Evolutionary conservation across 2,888 invertebrate genomes (phyloP), one percentile per base, ranked within the genome.

Genomic region (Coecobrya sp.): DNA sequence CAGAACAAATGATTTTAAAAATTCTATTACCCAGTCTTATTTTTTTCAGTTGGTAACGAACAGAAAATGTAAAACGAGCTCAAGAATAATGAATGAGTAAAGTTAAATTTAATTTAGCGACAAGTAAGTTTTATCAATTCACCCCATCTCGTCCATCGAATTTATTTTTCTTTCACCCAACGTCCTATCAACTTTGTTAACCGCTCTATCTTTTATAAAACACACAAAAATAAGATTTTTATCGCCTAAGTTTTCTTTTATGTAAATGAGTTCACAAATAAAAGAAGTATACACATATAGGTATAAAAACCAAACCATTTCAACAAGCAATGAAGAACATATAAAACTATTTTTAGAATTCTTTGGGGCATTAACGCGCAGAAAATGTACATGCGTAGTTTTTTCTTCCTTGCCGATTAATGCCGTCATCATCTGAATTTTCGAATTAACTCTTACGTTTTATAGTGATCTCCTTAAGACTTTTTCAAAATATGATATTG

Each of bases 81-180:
- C 10, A n/a, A 30, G 85, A 10, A 49, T 22, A 42, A 70, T 45
- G 22, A 86, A 86, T 52, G 86, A 68, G 36, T 16, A 76, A 86
- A 76, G 59, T 87, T 76, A 36, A 76, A 87, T 87, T 87, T 59
- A 87, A 87, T 87, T 87, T 87, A 76, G 42, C 0, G 19, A 59
- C 42, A 62, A 19, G 25, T 25, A 76, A 76, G 49, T 49, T 45
- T 87, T 87, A 87, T 87, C 76, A 87, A 10, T 55, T 76, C 30
- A 36, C 76, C 87, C 76, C 76, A 76, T 87, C 87, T 73, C 49
- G n/a, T 25, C n/a, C 45, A 3, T 49, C 45, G 8, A 45, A 45
- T 27, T 1, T 62, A 36, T 52, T 45, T 87, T 36, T 62, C 11
- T 0, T 30, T n/a, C n/a, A 22, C 10, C 19, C 42, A n/a, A 55